Base-by-base conservation (phyloP, 2,113 vertebrate genomes). In the Mola mola region DNA sequence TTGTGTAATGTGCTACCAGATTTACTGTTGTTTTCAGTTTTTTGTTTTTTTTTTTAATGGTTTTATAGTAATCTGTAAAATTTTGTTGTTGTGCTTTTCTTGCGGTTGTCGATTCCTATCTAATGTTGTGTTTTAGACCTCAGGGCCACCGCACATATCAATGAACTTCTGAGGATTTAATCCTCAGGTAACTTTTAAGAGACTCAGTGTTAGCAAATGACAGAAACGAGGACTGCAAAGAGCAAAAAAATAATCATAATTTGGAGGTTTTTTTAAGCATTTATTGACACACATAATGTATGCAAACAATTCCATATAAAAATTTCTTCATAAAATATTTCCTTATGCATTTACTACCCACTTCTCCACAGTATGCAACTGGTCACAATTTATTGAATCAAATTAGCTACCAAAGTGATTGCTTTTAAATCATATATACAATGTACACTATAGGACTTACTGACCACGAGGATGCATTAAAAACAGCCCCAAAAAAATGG, bases 291-390 rank as follows among this genome's bases (percentile, higher is more conserved):
- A 75, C 31, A 24, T 42, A 34, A 56, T 16, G 15, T 71, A 41
- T 3, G n/a, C 49, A 63, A 65, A 75, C 29, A 43, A 60, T 60
- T 73, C 34, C 55, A 81, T 69, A 80, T 51, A 72, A 73, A 81
- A 75, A 59, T 58, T 69, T 84, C 81, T 86, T 82, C 70, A 80
- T 82, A 60, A 67, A 72, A 51, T 36, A 72, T 44, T 50, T 64
- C 58, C 42, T 26, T 44, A 40, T 59, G 24, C 31, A 33, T 70
- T 22, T 34, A 8, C 25, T 34, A 6, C 4, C 37, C n/a, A 36
- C n/a, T 21, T 31, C 37, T 33, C 34, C 13, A 55, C 8, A 72
- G 20, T 19, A 69, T 44, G 51, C 40, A 21, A 63, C 48, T 40
- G 49, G 38, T 69, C 60, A 59, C 49, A 61, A 51, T 49, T 13